These are phyloP conservation scores for Anoura caudifer DNA, from an alignment of 2,113 vertebrate genomes.

Conservation along the genomic window DNA sequence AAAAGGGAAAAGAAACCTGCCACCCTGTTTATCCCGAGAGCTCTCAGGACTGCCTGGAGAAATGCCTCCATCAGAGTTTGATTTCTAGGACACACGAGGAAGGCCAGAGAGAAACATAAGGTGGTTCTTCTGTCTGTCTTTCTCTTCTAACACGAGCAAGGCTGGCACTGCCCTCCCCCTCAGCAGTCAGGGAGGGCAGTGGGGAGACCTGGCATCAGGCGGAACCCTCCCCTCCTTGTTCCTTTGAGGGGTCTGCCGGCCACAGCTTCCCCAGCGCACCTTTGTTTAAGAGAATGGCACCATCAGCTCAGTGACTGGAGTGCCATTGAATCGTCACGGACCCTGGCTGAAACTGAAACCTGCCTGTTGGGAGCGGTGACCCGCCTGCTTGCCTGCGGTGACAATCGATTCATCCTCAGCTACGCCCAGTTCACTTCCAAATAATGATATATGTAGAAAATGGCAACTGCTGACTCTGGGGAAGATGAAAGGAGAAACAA, in stretches of 20 bases:
- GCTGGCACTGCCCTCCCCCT: background rate
- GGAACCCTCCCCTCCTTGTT: background rate
- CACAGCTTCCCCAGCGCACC: accelerated
- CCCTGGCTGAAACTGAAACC: background rate
- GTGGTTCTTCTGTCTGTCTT: background rate
- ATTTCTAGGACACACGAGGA: background rate
- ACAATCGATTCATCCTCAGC: background rate
- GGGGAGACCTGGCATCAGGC: background rate
- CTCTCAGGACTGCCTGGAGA: background rate
- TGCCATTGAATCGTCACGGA: background rate
- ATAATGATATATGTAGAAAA: background rate
- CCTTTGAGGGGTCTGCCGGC: background rate
- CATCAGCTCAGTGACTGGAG: background rate
- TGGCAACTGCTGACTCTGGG: background rate
- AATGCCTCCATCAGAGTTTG: background rate
- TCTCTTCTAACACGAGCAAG: background rate
- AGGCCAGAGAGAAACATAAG: background rate
- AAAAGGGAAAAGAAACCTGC: background rate
- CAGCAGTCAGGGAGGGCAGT: background rate
- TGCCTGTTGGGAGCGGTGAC: background rate
- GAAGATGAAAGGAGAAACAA: background rate
- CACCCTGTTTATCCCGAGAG: background rate
- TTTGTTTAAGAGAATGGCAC: background rate
- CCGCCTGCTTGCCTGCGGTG: background rate
- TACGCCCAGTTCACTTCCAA: background rate